Conservation (phyloP, 1,140 invertebrate species). For the Sesamia nonagrioides region DNA sequence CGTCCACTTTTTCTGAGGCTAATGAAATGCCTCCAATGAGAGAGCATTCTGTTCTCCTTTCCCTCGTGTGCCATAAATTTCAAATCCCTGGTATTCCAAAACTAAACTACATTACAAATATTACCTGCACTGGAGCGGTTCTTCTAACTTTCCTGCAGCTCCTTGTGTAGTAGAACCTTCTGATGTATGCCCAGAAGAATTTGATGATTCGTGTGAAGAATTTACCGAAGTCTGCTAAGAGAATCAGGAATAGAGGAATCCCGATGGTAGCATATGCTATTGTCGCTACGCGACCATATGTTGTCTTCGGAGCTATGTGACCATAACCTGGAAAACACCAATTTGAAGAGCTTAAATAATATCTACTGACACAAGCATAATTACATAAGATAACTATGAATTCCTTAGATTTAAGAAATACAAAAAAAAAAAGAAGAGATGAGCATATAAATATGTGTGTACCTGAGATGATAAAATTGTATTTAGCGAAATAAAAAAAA, state of each 20-base stretch:
- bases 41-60: too few relatives aligned
- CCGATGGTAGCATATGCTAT: constrained; percentile 98
- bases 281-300: constrained; percentile 93
- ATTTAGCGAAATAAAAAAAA: background rate
- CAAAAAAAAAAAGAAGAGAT: background rate
- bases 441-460: background rate
- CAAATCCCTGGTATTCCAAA: too few relatives aligned
- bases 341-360: background rate
- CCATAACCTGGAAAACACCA: constrained; percentile 94
- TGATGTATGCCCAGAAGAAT: constrained; percentile 96
- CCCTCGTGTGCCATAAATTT: too few relatives aligned
- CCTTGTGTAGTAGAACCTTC: constrained; percentile 95
- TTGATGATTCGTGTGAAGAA: constrained; percentile 97
- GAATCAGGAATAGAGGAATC: constrained; percentile 97
- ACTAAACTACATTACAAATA: constrained; percentile 1
- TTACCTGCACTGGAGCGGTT: constrained; percentile 92
- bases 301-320: constrained; percentile 96
- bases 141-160: constrained; percentile 93
- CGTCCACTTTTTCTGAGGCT: too few relatives aligned
- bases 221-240: constrained; percentile 97
- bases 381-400: background rate
- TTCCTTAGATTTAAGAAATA: background rate
- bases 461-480: background rate
- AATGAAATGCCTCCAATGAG: too few relatives aligned
- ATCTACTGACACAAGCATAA: too few relatives aligned